A percentile compares a stretch with the other conserved stretches of the same genome.
Conservation (phyloP, 2,888 invertebrate species). For the Darwinula stevensoni region DNA sequence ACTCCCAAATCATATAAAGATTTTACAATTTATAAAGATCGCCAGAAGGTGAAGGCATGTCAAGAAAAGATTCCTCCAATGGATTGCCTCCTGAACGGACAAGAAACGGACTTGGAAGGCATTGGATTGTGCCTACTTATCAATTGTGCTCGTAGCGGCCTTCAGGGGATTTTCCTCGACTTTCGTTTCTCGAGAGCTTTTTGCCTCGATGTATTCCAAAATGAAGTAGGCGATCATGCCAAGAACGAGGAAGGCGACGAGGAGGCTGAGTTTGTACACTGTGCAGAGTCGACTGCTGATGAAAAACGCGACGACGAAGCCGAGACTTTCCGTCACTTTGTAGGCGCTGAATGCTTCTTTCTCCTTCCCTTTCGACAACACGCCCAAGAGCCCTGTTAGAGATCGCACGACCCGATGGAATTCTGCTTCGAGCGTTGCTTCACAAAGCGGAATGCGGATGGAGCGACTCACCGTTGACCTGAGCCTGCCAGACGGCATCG, state of each 20-base stretch:
- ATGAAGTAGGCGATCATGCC: neutral
- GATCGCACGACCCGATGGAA: slow-evolving; percentile 10
- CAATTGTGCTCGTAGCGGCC: no score
- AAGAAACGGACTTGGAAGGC: no score
- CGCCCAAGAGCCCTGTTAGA: slow-evolving; percentile 14
- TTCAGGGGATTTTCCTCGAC: no score
- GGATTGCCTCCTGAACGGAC: no score
- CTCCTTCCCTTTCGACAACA: neutral
- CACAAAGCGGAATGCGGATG: no score
- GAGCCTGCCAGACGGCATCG: slow-evolving; percentile 88
- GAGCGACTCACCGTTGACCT: slow-evolving; percentile 48
- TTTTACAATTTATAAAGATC: no score
- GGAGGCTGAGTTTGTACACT: neutral
- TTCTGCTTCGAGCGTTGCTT: neutral
- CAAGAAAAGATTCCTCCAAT: no score
- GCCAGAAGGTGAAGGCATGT: no score
- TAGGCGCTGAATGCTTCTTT: neutral
- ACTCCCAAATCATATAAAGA: no score
- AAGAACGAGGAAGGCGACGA: neutral
- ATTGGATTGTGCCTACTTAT: no score
- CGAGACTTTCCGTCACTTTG: neutral
- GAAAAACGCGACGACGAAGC: neutral
- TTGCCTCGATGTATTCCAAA: no score
- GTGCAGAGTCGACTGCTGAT: neutral
- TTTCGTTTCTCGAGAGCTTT: no score